Evolutionary conservation across 2,113 vertebrate species (phyloP).

Genomic region (Daubentonia madagascariensis): DNA sequence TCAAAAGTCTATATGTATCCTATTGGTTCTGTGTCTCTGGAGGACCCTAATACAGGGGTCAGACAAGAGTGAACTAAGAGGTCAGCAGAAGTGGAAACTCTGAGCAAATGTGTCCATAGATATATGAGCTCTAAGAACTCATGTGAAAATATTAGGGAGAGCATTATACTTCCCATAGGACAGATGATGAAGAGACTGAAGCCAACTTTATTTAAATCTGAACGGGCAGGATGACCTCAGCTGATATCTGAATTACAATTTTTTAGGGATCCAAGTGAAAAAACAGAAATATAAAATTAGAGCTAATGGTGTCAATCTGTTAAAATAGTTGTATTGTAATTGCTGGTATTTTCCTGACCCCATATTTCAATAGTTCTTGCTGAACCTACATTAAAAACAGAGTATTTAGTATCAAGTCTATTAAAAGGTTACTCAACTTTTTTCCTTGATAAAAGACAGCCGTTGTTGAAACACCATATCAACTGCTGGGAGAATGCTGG

Average conservation of each 20-base stretch:
- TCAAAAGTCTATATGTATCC: not conserved
- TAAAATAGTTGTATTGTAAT: not conserved
- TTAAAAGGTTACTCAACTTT: not conserved
- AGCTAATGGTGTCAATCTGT: not conserved
- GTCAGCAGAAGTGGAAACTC: not conserved
- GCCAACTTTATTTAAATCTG: conserved; percentile 11
- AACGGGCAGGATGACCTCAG: conserved; percentile 7
- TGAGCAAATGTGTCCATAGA: not conserved
- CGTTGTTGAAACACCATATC: not conserved
- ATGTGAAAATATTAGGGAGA: not conserved
- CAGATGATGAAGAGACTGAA: not conserved
- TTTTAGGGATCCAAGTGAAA: not conserved
- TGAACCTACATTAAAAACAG: not conserved
- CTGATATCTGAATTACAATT: not conserved
- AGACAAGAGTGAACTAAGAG: not conserved
- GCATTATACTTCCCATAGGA: not conserved
- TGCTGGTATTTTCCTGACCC: not conserved
- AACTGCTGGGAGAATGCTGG: not conserved
- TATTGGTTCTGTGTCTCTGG: not conserved
- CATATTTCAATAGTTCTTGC: not conserved
- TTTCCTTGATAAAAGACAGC: not conserved
- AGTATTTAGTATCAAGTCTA: not conserved
- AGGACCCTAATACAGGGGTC: not conserved
- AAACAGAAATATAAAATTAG: not conserved
- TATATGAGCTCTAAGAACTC: not conserved